These are phyloP conservation scores for Sinelater perroti DNA, from an alignment of 2,888 invertebrate species.

Conservation along the genomic window DNA sequence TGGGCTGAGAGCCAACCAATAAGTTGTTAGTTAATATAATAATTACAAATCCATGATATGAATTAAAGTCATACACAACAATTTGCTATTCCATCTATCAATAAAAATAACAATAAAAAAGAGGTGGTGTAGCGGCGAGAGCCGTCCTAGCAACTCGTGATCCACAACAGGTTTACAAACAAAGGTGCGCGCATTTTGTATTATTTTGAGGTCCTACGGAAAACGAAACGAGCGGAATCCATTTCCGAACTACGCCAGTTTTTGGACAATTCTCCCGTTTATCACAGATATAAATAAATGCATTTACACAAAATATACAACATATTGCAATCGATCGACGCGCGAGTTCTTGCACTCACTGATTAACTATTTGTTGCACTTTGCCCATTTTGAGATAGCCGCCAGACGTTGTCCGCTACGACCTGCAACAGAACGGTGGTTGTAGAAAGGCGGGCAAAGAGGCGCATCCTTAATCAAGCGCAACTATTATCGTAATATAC, in stretches of 20 bases:
- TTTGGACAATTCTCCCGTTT: slow-evolving; percentile 57
- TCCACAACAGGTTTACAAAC: slow-evolving; percentile 51
- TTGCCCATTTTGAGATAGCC: slow-evolving; percentile 52
- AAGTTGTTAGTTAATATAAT: slow-evolving; percentile 45
- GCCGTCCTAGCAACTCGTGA: slow-evolving; percentile 36
- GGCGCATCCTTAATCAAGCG: slow-evolving; percentile 11
- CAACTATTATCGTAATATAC: slow-evolving; percentile 16
- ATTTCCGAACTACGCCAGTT: slow-evolving; percentile 51
- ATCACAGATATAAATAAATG: slow-evolving; percentile 64
- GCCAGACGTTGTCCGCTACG: slow-evolving; percentile 28
- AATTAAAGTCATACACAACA: slow-evolving; percentile 60
- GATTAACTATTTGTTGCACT: slow-evolving; percentile 56
- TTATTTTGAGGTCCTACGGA: slow-evolving; percentile 42
- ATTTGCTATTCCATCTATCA: slow-evolving; percentile 48
- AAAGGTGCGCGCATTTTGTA: slow-evolving; percentile 49
- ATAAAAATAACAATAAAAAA: slow-evolving; percentile 55
- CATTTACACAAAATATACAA: slow-evolving; percentile 62
- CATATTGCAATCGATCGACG: slow-evolving; percentile 54
- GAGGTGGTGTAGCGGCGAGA: slow-evolving; percentile 42
- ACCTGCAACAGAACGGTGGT: slow-evolving; percentile 30
- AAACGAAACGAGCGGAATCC: slow-evolving; percentile 44
- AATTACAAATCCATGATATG: slow-evolving; percentile 60
- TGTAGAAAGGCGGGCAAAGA: slow-evolving; percentile 8
- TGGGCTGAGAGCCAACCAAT: slow-evolving; percentile 41
- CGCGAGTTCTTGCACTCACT: slow-evolving; percentile 43